These are phyloP conservation scores for Lagenorhynchus albirostris DNA, from an alignment of 2,113 vertebrate genomes.

Conservation along the genomic window DNA sequence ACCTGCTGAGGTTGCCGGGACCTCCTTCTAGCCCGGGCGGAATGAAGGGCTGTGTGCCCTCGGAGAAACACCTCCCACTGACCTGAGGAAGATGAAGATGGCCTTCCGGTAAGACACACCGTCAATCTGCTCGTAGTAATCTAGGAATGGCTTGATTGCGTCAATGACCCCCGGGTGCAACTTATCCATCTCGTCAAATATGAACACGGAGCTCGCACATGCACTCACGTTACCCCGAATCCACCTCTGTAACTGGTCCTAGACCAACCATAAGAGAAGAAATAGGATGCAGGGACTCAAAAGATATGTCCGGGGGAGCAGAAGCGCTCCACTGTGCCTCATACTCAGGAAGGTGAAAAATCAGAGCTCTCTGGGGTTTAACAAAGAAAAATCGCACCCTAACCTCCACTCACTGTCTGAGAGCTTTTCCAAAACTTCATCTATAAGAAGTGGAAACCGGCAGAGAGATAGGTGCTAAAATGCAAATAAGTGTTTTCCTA, in stretches of 20 bases:
- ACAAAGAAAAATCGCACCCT: not conserved
- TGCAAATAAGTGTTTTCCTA: not conserved
- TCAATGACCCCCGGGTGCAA: conserved; percentile 94
- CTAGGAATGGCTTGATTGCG: conserved; percentile 93
- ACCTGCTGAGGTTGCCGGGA: not conserved
- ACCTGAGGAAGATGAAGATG: conserved; percentile 98
- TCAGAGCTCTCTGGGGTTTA: not conserved
- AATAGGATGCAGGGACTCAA: not conserved
- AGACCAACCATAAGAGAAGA: not conserved
- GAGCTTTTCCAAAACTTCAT: not conserved
- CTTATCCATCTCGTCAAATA: conserved; percentile 98
- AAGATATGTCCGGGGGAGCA: accelerated
- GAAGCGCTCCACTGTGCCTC: accelerated
- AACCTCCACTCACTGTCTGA: accelerated
- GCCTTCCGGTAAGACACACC: conserved; percentile 91
- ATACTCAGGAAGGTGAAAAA: accelerated
- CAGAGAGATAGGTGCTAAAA: not conserved
- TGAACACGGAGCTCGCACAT: conserved; percentile 91
- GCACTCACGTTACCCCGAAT: conserved; percentile 90
- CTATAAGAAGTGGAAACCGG: not conserved
- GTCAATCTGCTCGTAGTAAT: conserved; percentile 90
- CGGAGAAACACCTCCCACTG: not conserved
- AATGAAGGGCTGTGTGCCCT: not conserved
- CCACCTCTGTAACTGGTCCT: conserved; percentile 93
- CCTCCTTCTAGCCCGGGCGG: not conserved